Base-by-base conservation (phyloP, 2,113 vertebrate genomes). In the Cyprinodon tularosa region DNA sequence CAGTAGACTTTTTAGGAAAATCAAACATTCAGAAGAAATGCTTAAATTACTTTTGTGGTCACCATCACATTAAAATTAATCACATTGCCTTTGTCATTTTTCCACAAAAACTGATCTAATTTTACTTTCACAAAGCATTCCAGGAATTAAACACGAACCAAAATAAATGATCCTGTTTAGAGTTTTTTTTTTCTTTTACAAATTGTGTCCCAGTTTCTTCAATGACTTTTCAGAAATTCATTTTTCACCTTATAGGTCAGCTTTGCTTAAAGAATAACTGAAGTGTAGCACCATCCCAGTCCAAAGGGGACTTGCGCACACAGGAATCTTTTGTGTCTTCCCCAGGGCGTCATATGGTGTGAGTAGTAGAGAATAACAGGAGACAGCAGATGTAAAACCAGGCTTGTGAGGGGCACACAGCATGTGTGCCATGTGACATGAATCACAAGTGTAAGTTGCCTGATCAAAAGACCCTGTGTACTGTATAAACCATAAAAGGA, bases 381-480 rank as follows among this genome's bases (percentile, higher is more conserved):
- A 62, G 62, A 61, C 62, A 57, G 60, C 20, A 42, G 48, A 64
- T 62, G 74, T 57, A 70, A 61, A 29, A 42, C 44, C 77, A 74
- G 69, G 82, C 48, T 72, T 78, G 78, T 85, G 87, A 87, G 78
- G 60, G 76, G 47, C 77, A 57, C 10, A 5, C 68, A 75, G 70
- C 73, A 63, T 62, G 74, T 7, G 22, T 60, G 68, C 36, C 92
- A 89, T 90, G 86, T 92, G 91, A 91, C 84, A 68, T 77, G 71
- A 81, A 79, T 90, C 84, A 91, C 83, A 88, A 86, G 83, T 83
- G 81, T 73, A 73, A 76, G 76, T 29, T 84, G 83, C 68, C 48
- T 57, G 68, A 68, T 65, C 44, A 72, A 78, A 53, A 76, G 74
- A 48, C 53, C 76, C 60, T 5, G 65, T 5, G 65, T 69, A 53